These are phyloP conservation scores for Lysiphlebus fabarum DNA, from an alignment of 1,140 invertebrate genomes.

Conservation along the genomic window DNA sequence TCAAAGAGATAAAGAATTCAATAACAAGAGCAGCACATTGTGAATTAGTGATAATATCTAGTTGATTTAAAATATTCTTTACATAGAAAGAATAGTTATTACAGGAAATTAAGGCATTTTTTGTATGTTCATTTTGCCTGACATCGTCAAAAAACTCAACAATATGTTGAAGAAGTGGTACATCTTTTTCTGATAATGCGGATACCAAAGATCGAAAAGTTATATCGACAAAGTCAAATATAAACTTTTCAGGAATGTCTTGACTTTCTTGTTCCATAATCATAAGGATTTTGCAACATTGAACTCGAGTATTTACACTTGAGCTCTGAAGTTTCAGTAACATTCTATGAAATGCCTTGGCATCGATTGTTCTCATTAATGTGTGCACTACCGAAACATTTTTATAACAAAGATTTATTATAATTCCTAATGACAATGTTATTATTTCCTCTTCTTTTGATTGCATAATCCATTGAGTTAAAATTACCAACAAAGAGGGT, in stretches of 20 bases:
- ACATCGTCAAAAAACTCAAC: slow-evolving; percentile 60
- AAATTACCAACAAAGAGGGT: slow-evolving; percentile 59
- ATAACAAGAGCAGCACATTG: slow-evolving; percentile 54
- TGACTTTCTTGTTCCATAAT: slow-evolving; percentile 57
- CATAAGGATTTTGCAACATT: slow-evolving; percentile 58
- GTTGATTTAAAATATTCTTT: slow-evolving; percentile 35
- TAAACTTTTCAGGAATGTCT: slow-evolving; percentile 53
- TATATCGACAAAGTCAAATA: slow-evolving; percentile 53
- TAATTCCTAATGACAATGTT: slow-evolving; percentile 61
- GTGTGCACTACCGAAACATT: slow-evolving; percentile 66
- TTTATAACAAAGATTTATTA: slow-evolving; percentile 71
- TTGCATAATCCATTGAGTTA: slow-evolving; percentile 62
- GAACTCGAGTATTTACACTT: slow-evolving; percentile 50
- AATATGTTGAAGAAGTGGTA: slow-evolving; percentile 53
- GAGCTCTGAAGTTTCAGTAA: slow-evolving; percentile 57
- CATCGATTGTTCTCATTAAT: slow-evolving; percentile 63
- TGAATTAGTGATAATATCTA: slow-evolving; percentile 41
- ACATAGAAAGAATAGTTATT: slow-evolving; percentile 39
- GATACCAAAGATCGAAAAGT: slow-evolving; percentile 54
- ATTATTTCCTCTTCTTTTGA: slow-evolving; percentile 60
- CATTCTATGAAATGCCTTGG: slow-evolving; percentile 60
- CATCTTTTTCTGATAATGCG: slow-evolving; percentile 52
- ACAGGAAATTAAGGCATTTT: slow-evolving; percentile 36
- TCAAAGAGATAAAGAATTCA: slow-evolving; percentile 55
- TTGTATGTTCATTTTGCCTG: slow-evolving; percentile 43